Conservation (phyloP, 2,113 vertebrate species). For the Halichoerus grypus region DNA sequence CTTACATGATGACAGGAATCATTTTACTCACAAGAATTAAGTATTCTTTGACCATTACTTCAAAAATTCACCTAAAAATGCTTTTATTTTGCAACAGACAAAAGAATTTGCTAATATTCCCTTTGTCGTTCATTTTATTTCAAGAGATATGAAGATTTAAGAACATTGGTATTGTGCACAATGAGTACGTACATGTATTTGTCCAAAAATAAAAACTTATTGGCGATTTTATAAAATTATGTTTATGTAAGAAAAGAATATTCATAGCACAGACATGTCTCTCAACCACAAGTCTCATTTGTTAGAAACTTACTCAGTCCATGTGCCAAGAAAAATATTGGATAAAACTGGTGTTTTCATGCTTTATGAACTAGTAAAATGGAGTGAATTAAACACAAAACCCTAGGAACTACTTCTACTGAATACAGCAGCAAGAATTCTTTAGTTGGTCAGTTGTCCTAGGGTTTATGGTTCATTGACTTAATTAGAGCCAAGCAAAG, state of each 20-base stretch:
- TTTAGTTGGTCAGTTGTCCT: background rate
- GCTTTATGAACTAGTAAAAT: constrained; percentile 46
- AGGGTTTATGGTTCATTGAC: background rate
- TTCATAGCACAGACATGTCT: background rate
- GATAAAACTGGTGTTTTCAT: background rate
- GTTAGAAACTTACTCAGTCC: background rate
- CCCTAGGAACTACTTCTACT: background rate
- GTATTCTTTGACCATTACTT: background rate
- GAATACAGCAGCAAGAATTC: background rate
- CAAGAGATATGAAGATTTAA: background rate
- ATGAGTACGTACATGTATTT: background rate
- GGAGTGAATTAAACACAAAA: background rate
- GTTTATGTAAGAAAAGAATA: background rate
- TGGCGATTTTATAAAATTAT: background rate
- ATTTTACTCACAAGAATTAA: background rate
- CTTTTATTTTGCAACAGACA: background rate
- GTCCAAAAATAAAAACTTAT: background rate
- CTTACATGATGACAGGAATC: background rate
- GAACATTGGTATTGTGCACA: background rate
- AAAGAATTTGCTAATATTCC: background rate
- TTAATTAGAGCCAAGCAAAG: background rate
- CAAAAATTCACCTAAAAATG: background rate
- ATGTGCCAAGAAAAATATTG: constrained; percentile 46
- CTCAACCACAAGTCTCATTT: background rate
- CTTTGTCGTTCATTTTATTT: background rate